Conservation (phyloP, 2,888 invertebrate genomes). For the Eristalinus sepulchralis region DNA sequence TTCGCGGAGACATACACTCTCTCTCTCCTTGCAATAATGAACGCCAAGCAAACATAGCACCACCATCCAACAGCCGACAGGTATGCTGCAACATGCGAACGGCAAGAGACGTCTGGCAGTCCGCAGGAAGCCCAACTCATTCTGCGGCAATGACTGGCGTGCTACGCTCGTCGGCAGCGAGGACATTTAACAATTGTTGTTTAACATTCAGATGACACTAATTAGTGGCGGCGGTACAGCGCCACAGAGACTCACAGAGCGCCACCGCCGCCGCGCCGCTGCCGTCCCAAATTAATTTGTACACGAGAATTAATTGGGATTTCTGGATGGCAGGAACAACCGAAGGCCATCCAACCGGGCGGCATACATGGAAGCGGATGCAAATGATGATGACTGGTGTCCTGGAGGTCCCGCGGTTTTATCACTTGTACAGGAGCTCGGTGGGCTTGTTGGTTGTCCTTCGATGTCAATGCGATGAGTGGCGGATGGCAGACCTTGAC, state of each 20-base stretch:
- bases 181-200: constrained; percentile 74
- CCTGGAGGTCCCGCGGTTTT: not conserved
- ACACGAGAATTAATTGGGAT: constrained; percentile 70
- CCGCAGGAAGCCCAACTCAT: not conserved
- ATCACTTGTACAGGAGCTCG: not conserved
- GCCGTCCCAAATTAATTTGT: constrained; percentile 67
- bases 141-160: constrained; percentile 19
- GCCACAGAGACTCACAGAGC: constrained; percentile 44
- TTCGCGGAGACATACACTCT: constrained; percentile 26
- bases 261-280: not conserved
- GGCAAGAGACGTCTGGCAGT: constrained; percentile 6
- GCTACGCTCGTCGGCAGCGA: constrained; percentile 18
- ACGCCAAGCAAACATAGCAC: constrained; percentile 12
- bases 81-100: constrained; percentile 68
- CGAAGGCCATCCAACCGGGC: constrained; percentile 13
- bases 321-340: constrained; percentile 37
- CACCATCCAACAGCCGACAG: constrained; percentile 44
- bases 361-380: constrained; percentile 22
- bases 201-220: constrained; percentile 75
- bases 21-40: constrained; percentile 40
- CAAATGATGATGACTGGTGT: constrained; percentile 45
- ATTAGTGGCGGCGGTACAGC: constrained; percentile 72
- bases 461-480: not conserved
- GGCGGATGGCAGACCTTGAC: not conserved
- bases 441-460: not conserved